phyloP scores from a whole-genome alignment of 2,797 vertebrate species.

The Lutjanus argentimaculatus region DNA sequence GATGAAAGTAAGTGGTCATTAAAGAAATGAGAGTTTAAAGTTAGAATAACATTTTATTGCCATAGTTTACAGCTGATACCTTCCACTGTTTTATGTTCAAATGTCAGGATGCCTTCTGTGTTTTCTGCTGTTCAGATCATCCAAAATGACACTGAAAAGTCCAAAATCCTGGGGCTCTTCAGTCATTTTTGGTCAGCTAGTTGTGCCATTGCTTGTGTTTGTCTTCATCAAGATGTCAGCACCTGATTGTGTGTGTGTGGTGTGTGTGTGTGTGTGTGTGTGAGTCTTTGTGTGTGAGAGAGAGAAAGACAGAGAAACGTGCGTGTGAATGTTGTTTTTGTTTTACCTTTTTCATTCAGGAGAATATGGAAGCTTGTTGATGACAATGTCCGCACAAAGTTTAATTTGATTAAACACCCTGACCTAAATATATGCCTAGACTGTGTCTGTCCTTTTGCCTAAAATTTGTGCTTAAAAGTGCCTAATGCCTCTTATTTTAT shows the following conservation, averaged over 20 bases:
- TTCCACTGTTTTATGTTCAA: slow-evolving; percentile 39
- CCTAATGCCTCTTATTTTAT: too few relatives aligned
- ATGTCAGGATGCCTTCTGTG: slow-evolving; percentile 41
- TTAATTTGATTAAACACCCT: slow-evolving; percentile 69
- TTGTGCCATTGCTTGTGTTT: slow-evolving; percentile 33
- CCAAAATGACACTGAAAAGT: slow-evolving; percentile 31
- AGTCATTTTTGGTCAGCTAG: slow-evolving; percentile 16
- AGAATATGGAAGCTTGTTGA: slow-evolving; percentile 44
- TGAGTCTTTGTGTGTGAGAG: background rate
- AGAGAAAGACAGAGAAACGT: slow-evolving; percentile 1
- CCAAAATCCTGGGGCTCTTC: slow-evolving; percentile 5
- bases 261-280: slow-evolving; percentile 1
- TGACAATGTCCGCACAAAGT: slow-evolving; percentile 46
- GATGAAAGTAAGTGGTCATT: background rate
- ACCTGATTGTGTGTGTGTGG: background rate
- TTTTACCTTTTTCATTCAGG: slow-evolving; percentile 54
- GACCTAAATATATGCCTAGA: slow-evolving; percentile 18
- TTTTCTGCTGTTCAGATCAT: slow-evolving; percentile 48
- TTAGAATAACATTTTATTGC: slow-evolving; percentile 7
- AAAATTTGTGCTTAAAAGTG: background rate
- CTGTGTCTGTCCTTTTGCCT: slow-evolving; percentile 13
- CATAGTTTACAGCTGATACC: slow-evolving; percentile 24
- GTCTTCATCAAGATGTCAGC: slow-evolving; percentile 28
- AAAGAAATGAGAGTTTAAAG: background rate
- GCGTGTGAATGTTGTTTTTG: slow-evolving; percentile 28